A percentile compares a stretch with the other conserved stretches of the same genome.
Evolutionary conservation across 2,113 vertebrate genomes (phyloP).

Genomic region (Colius striatus): DNA sequence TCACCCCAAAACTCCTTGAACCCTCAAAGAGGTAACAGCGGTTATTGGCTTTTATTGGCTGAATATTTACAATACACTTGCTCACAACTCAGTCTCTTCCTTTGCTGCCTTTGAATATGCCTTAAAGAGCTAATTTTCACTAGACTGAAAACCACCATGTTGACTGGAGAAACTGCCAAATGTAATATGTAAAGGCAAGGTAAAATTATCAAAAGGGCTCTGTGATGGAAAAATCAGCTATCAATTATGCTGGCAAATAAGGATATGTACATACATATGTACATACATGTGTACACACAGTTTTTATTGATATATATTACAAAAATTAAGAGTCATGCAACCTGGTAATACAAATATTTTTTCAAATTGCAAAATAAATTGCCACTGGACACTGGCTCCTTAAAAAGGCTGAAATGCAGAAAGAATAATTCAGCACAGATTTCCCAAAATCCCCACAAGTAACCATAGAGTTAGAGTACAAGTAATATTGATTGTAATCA

Average conservation of each 20-base stretch:
- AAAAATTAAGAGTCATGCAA: neutral
- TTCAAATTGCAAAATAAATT: neutral
- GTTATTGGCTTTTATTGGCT: fast-evolving
- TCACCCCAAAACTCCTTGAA: neutral
- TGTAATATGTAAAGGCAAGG: neutral
- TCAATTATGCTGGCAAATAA: neutral
- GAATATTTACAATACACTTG: neutral
- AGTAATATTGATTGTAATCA: neutral
- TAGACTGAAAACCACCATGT: neutral
- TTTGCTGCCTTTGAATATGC: neutral
- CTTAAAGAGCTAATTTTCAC: neutral
- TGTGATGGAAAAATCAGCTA: neutral
- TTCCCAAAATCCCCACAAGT: neutral
- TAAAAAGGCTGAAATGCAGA: neutral
- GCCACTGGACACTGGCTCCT: neutral
- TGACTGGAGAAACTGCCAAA: neutral
- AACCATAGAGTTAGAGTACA: neutral
- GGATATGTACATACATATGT: neutral
- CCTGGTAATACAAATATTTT: neutral
- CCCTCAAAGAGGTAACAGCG: neutral
- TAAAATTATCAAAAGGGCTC: neutral
- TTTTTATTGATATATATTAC: neutral
- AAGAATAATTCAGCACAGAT: neutral
- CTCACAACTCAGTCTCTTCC: neutral
- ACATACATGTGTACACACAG: fast-evolving